Evolutionary conservation across 2,113 vertebrate species (phyloP), one percentile per base, ranked within the genome.

Genomic region (Etheostoma spectabile): DNA sequence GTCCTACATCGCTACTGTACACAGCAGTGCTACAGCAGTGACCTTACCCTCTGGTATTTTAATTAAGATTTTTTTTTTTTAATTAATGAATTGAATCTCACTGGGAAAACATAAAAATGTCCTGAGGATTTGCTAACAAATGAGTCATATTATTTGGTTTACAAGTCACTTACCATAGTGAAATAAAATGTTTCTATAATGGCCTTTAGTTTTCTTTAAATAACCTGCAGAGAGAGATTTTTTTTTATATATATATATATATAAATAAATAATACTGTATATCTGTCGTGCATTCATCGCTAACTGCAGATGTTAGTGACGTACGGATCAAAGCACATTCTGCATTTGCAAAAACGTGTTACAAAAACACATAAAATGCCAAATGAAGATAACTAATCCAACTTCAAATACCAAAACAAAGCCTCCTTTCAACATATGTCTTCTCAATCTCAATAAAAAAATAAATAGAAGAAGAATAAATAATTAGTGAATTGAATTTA

Each of bases 311-410:
- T 10, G 68, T 42, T 30, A 16, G 7, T 42, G 53, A 77, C 71
- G 12, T 18, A 10, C 19, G 16, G 57, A 78, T 81, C 80, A 59
- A 79, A 84, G 74, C 64, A 45, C 49, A 66, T 65, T 86, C 19
- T 38, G 8, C 8, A 2, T 38, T 38, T 38, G 35, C 38, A 35
- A 35, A 35, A 35, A 46, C 65, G 22, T 56, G 71, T 27, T 62
- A 52, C 15, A 67, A 62, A 19, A 2, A 38, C 10, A 42, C 8
- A 42, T 42, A 2, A 42, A 11, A 42, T 11, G 8, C 10, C 38
- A 42, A 42, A 11, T 10, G 57, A 69, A 66, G 72, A 77, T 82
- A 51, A 71, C 72, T 45, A 53, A 84, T 73, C 56, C 45, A 74
- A 61, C 70, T 66, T 56, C 46, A 61, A 60, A 53, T 33, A 19